phyloP scores from a whole-genome alignment of 2,888 invertebrate genomes.

The Phanerotoma sp. region DNA sequence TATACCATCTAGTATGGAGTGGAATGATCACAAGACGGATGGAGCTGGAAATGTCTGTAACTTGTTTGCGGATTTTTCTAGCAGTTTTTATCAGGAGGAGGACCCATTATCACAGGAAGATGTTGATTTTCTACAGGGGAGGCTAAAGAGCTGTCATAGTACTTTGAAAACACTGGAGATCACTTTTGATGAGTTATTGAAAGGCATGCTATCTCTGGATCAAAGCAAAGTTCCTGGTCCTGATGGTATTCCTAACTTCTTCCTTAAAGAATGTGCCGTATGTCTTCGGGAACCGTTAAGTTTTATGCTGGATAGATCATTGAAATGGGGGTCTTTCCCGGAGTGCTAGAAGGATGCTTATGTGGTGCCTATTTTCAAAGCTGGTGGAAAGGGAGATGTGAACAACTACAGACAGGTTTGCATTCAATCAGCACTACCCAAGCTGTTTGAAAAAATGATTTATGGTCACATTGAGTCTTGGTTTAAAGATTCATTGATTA shows the following conservation, averaged over 20 bases:
- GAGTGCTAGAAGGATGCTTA: constrained; percentile 17
- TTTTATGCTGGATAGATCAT: background rate
- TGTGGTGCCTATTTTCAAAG: constrained; percentile 19
- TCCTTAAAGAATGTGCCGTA: background rate
- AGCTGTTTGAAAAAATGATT: constrained; percentile 30
- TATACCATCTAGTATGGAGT: background rate
- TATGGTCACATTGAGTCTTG: background rate
- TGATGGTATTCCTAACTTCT: too few species aligned
- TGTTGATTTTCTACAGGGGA: background rate
- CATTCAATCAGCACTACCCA: constrained; percentile 23
- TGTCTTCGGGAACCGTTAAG: background rate
- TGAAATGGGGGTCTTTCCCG: background rate
- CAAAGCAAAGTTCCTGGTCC: background rate
- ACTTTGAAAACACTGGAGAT: background rate
- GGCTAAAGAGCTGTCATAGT: background rate
- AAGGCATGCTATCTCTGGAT: background rate
- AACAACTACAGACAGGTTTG: constrained; percentile 33
- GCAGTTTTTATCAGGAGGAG: background rate
- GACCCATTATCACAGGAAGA: background rate
- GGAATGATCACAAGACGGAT: background rate
- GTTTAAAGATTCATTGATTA: constrained; percentile 1
- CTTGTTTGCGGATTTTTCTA: background rate
- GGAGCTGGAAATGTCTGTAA: background rate
- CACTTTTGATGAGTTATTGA: background rate
- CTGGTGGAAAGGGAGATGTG: constrained; percentile 19